These are phyloP conservation scores for Callyntrura guangdongensis DNA, from an alignment of 2,888 invertebrate genomes.

Conservation along the genomic window DNA sequence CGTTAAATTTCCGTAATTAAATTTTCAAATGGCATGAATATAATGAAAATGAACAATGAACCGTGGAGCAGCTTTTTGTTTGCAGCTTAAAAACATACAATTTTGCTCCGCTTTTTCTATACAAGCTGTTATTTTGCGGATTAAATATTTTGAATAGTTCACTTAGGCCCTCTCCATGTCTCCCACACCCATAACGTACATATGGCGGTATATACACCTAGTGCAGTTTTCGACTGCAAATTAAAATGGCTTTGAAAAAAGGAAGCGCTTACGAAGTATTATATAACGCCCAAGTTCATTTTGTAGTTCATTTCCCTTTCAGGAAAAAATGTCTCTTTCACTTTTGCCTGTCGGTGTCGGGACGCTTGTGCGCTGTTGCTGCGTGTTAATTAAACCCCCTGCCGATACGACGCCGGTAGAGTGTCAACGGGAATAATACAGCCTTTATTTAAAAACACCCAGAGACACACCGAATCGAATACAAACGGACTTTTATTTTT, in stretches of 20 bases:
- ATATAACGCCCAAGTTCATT: background rate
- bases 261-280: conserved; percentile 2
- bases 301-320: background rate
- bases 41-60: conserved; percentile 17
- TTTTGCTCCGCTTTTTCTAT: background rate
- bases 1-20: conserved; percentile 61
- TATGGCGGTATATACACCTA: background rate
- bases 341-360: background rate
- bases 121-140: conserved; percentile 49
- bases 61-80: background rate
- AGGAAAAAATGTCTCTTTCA: conserved; percentile 26
- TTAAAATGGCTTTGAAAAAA: conserved; percentile 7
- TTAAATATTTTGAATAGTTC: conserved; percentile 61
- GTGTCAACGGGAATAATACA: conserved; percentile 61
- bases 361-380: conserved; percentile 8
- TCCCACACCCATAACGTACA: background rate
- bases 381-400: conserved; percentile 79
- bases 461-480: background rate
- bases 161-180: background rate
- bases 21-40: conserved; percentile 60
- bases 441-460: conserved; percentile 54
- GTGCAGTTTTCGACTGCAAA: background rate
- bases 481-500: conserved; percentile 27
- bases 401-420: conserved; percentile 74
- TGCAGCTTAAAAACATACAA: conserved; percentile 2